Conservation (phyloP, 1,140 invertebrate genomes). For the Drosophila kanapiae region DNA sequence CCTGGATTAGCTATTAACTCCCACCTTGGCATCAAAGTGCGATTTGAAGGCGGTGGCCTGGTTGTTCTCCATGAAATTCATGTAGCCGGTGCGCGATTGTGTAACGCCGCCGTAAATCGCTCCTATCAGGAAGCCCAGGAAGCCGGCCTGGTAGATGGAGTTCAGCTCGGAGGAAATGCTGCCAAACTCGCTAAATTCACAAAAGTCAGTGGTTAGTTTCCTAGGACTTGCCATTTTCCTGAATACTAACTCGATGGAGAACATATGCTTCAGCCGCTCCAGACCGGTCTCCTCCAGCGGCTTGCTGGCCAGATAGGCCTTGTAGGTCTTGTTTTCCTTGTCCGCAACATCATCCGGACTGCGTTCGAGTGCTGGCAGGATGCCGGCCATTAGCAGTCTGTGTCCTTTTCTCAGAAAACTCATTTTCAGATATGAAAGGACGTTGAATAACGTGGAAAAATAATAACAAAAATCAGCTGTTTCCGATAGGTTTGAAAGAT, state of each 20-base stretch:
- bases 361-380: conserved; percentile 53
- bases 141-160: conserved; percentile 87
- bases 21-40: conserved; percentile 89
- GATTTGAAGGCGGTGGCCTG: conserved; percentile 89
- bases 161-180: conserved; percentile 87
- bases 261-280: conserved; percentile 86
- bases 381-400: conserved; percentile 61
- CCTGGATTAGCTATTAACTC: background rate
- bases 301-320: conserved; percentile 57
- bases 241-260: conserved; percentile 84
- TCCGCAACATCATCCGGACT: conserved; percentile 47
- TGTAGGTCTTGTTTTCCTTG: conserved; percentile 78
- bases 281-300: conserved; percentile 80
- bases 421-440: conserved; percentile 71
- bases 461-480: conserved; percentile 52
- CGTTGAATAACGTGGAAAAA: conserved; percentile 61
- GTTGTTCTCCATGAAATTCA: conserved; percentile 91
- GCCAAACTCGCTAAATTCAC: conserved; percentile 87
- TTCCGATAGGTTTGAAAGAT: background rate
- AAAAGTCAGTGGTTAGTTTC: conserved; percentile 30
- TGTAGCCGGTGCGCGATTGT: conserved; percentile 87
- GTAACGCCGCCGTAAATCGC: conserved; percentile 88
- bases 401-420: conserved; percentile 56
- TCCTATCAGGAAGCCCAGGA: conserved; percentile 87
- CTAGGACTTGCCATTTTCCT: background rate